Evolutionary conservation across 2,113 vertebrate genomes (phyloP).

Genomic region (Chaetorhynchus papuensis): DNA sequence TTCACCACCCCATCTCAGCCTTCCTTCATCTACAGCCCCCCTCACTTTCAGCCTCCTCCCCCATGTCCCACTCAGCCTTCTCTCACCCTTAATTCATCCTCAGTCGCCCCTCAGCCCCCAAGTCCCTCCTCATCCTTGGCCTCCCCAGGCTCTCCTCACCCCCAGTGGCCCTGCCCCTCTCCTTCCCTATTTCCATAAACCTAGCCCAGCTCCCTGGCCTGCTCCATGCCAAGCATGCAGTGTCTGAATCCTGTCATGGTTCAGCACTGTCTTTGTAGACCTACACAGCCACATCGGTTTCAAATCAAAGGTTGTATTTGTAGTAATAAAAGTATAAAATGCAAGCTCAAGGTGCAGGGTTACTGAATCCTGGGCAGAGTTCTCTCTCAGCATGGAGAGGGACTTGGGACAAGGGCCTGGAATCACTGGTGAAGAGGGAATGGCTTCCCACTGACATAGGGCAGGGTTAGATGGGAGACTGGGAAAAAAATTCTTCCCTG

Average conservation of each 20-base stretch:
- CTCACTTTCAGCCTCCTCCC: background rate
- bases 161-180: background rate
- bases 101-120: too few relatives aligned
- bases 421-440: background rate
- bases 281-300: accelerated
- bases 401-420: background rate
- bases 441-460: background rate
- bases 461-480: background rate
- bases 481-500: background rate
- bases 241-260: background rate
- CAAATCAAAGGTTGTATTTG: background rate
- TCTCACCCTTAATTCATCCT: background rate
- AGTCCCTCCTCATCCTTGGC: too few relatives aligned
- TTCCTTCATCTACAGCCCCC: background rate
- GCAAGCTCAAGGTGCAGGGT: background rate
- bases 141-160: background rate
- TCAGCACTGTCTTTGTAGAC: background rate
- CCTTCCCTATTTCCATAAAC: background rate
- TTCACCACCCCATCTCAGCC: background rate
- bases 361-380: background rate
- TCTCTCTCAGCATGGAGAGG: background rate
- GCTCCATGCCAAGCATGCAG: background rate
- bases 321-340: background rate
- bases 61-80: background rate
- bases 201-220: accelerated